Evolutionary conservation across 2,797 vertebrate species (phyloP), one percentile per base, ranked within the genome.

Genomic region (Myotis vivesi): DNA sequence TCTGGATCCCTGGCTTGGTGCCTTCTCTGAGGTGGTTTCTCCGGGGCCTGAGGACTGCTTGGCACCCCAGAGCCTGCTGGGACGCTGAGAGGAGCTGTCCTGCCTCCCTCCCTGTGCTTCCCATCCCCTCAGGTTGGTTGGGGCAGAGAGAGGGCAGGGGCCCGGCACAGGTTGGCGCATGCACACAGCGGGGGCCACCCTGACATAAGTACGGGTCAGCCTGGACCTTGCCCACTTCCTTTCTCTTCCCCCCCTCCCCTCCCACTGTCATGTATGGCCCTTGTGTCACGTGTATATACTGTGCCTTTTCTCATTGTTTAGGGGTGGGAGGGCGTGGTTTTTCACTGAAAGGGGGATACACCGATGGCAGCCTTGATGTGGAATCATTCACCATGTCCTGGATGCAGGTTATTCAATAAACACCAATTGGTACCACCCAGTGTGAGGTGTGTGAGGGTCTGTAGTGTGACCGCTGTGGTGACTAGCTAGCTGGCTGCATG

Each of bases 241-340:
- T 0, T 53, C 66, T 68, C 55, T 19, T 6, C 19, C 30, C 4
- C 8, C 22, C 83, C 33, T 38, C 12, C 25, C 51, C 64, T 12
- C 89, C 59, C 76, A 76, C 86, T 82, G 75, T 96, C 95, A 96
- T 96, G 96, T 87, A 86, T 94, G 94, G 94, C 44, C 91, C 94
- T 86, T 80, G 64, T 94, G 80, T 98, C 93, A 17, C 91, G 51
- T 98, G 92, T 98, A 89, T 88, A 96, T 98, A 97, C 96, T 96
- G 98, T 98, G 97, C 97, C 97, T 97, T 97, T 97, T 95, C 89
- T 96, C 87, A 23, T 88, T 81, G 82, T 96, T 82, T 79, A 38
- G 2, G 93, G 77, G 68, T 79, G 90, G 95, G 94, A 96, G 83
- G 95, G 94, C 76, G 86, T 85, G 91, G 10, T 41, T 97, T 97